These are phyloP conservation scores for Drosophila yooni DNA, from an alignment of 2,888 invertebrate species.

Conservation along the genomic window DNA sequence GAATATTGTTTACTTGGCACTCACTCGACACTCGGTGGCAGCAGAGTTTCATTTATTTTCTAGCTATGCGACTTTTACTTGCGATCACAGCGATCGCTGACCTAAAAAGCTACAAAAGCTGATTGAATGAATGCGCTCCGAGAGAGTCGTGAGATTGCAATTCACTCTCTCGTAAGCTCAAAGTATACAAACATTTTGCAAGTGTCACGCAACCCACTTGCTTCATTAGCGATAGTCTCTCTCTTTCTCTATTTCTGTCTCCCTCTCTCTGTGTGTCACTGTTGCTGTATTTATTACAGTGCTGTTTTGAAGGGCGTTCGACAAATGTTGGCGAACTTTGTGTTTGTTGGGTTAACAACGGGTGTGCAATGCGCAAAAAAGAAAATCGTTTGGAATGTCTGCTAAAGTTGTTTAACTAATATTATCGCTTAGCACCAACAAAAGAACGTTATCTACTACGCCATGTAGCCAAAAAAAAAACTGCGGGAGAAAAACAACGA, in stretches of 20 bases:
- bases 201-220: constrained; percentile 68
- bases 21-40: constrained; percentile 32
- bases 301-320: constrained; percentile 60
- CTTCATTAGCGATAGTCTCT: constrained; percentile 50
- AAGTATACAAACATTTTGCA: constrained; percentile 59
- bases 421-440: constrained; percentile 36
- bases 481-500: constrained; percentile 48
- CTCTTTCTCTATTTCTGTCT: neutral
- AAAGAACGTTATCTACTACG: constrained; percentile 40
- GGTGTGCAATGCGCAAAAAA: constrained; percentile 47
- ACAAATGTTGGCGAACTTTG: constrained; percentile 24
- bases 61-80: constrained; percentile 74
- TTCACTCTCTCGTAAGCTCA: constrained; percentile 28
- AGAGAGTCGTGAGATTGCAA: constrained; percentile 32
- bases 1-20: constrained; percentile 73
- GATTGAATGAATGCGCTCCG: constrained; percentile 72
- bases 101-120: constrained; percentile 72
- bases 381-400: constrained; percentile 25
- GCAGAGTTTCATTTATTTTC: constrained; percentile 58
- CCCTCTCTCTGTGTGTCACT: constrained; percentile 9
- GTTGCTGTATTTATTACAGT: constrained; percentile 46
- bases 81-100: constrained; percentile 66
- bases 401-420: constrained; percentile 23
- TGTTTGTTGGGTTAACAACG: constrained; percentile 6
- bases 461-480: constrained; percentile 16